These are phyloP conservation scores for Coendou prehensilis DNA, from an alignment of 2,797 vertebrate genomes.

Conservation along the genomic window DNA sequence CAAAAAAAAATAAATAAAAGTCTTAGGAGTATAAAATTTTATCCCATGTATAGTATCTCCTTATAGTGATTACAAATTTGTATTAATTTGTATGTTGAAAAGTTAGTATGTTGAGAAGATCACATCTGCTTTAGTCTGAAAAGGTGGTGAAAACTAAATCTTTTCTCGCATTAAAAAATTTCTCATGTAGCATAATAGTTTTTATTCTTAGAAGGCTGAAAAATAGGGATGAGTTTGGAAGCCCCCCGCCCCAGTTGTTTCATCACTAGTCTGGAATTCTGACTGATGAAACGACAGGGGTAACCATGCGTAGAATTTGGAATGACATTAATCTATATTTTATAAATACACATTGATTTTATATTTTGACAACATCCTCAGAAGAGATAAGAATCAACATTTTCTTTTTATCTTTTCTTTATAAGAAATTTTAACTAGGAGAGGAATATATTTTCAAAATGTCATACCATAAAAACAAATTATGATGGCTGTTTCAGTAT, in stretches of 20 bases:
- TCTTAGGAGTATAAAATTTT: not conserved
- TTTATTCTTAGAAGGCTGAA: conserved; percentile 61
- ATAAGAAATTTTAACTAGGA: conserved; percentile 39
- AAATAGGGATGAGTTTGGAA: not conserved
- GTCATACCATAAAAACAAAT: conserved; percentile 54
- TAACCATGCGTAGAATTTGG: conserved; percentile 58
- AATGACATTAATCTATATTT: conserved; percentile 72
- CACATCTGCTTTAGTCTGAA: conserved; percentile 33
- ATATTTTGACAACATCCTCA: conserved; percentile 61
- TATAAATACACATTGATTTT: conserved; percentile 63
- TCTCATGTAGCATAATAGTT: conserved; percentile 42
- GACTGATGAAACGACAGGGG: conserved; percentile 65
- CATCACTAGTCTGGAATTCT: conserved; percentile 59
- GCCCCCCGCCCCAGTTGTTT: not conserved
- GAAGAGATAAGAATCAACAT: conserved; percentile 53
- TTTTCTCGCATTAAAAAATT: conserved; percentile 19
- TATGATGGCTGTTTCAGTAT: conserved; percentile 1
- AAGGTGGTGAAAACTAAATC: conserved; percentile 51
- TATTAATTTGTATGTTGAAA: conserved; percentile 11
- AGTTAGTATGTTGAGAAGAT: conserved; percentile 1
- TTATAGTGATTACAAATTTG: conserved; percentile 32
- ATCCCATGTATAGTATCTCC: not conserved
- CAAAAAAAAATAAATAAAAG: too few species aligned
- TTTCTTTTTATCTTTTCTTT: conserved; percentile 65
- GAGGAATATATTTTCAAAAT: conserved; percentile 65